These are phyloP conservation scores for Deilephila porcellus DNA, from an alignment of 2,888 invertebrate species.

Conservation along the genomic window DNA sequence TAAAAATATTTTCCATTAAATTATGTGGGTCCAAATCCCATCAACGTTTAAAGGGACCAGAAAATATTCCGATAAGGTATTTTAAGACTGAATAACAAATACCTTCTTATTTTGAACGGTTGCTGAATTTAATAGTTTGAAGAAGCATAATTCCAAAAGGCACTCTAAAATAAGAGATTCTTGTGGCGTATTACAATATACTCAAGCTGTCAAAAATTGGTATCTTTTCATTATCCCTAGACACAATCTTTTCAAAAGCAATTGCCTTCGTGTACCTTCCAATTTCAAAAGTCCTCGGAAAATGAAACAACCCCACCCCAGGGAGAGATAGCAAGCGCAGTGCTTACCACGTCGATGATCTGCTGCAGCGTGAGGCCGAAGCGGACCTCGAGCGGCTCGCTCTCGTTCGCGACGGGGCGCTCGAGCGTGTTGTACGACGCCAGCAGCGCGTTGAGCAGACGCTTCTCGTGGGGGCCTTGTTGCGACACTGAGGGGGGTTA, in stretches of 20 bases:
- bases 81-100: no score
- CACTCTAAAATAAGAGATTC: no score
- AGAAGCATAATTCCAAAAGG: no score
- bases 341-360: constrained; percentile 96
- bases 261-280: not conserved
- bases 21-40: no score
- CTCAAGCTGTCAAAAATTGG: no score
- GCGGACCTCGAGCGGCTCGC: constrained; percentile 94
- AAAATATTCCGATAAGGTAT: no score
- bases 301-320: not conserved
- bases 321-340: constrained; percentile 4
- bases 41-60: no score
- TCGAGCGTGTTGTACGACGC: constrained; percentile 94
- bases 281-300: not conserved
- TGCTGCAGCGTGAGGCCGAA: constrained; percentile 96
- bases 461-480: constrained; percentile 96
- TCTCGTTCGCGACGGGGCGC: constrained; percentile 96
- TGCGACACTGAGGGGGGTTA: constrained; percentile 87
- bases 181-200: no score
- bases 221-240: no score
- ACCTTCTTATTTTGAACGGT: no score
- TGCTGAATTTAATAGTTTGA: no score
- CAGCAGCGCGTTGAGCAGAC: constrained; percentile 92
- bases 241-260: not conserved
- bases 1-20: no score